Base-by-base conservation (phyloP, 2,888 invertebrate genomes). In the Camptogramma bilineatum region DNA sequence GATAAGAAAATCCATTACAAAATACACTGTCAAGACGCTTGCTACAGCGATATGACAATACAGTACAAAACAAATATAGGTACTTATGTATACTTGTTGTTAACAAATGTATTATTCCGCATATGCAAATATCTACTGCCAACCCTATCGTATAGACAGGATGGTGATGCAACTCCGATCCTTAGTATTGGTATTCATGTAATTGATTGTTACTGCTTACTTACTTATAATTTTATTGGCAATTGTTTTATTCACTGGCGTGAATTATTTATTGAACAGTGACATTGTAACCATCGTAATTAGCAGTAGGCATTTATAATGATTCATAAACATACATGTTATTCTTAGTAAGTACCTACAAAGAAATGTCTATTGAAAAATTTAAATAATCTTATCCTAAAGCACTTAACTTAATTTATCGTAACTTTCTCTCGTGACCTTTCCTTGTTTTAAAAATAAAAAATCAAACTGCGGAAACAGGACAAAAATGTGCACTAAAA, bases 171-270 rank as follows among this genome's bases (percentile, higher is more conserved):
- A 64, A 64, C 61, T 61, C 18, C 28, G 46, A 64, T 64, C 51
- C 54, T 67, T 62, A 54, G 58, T 64, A 67, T 57, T 61, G 52
- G 46, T 60, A 62, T 58, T 58, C 58, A 59, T 62, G 65, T 65
- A 65, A 65, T 65, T 61, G 65, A 65, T 65, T 65, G 65, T 65
- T 57, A 62, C 62, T 61, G 50, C 53, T 65, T 65, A 65, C 56
- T 53, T 61, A 65, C 24, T 57, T 57, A 61, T 57, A 48, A 54
- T 59, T 64, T 55, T 61, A 61, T 52, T 48, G 48, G 5, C 34
- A 18, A 46, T 61, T 57, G 56, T 65, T 61, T 65, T 53, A 64
- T 48, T 56, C 52, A 59, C 48, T 44, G 57, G 46, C 46, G 52
- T 59, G 44, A 54, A 58, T 58, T 52, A 50, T 44, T 64, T 19